phyloP scores from a whole-genome alignment of 2,888 invertebrate species.

The Melipona beecheii region DNA sequence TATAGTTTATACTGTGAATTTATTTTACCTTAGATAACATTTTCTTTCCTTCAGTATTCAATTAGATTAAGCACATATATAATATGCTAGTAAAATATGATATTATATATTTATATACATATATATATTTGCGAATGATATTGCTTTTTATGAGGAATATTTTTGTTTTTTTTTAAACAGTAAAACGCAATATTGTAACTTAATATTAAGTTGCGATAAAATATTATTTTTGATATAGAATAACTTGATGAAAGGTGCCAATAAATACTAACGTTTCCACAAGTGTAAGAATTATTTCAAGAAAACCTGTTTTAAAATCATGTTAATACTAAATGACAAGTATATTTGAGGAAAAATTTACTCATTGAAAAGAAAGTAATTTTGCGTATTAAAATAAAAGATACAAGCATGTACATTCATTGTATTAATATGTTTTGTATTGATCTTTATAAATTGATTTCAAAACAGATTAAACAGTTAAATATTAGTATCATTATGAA shows the following conservation, averaged over 20 bases:
- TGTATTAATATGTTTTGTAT: no score
- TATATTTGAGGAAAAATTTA: background rate
- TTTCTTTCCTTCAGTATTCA: constrained; percentile 35
- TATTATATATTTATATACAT: background rate
- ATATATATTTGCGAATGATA: constrained; percentile 17
- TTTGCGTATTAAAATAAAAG: no score
- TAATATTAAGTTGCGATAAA: constrained; percentile 57
- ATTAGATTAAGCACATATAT: constrained; percentile 38
- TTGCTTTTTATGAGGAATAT: constrained; percentile 37
- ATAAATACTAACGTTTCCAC: constrained; percentile 59
- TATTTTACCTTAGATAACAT: constrained; percentile 8
- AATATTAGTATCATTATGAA: no score
- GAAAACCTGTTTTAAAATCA: constrained; percentile 8
- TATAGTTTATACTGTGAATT: constrained; percentile 10
- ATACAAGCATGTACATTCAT: no score
- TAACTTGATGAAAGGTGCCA: constrained; percentile 61
- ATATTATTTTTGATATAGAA: constrained; percentile 69
- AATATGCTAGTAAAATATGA: constrained; percentile 33
- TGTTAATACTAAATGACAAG: background rate
- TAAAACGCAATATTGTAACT: constrained; percentile 43
- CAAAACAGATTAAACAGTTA: no score
- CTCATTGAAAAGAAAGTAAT: no score
- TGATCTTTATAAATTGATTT: no score
- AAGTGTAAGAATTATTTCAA: constrained; percentile 27
- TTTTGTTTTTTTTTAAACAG: constrained; percentile 56